Conservation (phyloP, 2,797 vertebrate species). For the Eutrigla gurnardus region DNA sequence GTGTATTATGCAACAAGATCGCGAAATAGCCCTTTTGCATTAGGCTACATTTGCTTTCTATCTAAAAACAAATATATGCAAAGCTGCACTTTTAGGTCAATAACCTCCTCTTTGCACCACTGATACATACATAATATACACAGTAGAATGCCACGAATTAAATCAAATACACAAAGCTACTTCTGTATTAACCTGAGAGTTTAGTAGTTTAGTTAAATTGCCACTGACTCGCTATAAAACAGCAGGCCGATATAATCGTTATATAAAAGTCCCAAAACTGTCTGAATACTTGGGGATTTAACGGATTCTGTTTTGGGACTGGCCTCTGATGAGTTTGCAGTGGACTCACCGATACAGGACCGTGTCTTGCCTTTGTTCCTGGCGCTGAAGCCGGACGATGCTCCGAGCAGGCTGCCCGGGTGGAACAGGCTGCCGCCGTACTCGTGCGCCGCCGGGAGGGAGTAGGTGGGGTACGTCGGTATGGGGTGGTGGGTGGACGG, state of each 20-base stretch:
- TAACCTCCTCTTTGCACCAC: background rate
- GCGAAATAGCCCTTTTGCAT: background rate
- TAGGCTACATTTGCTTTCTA: too few species aligned
- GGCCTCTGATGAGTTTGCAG: background rate
- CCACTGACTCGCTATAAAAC: background rate
- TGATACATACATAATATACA: background rate
- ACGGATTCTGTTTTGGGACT: background rate
- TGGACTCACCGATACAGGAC: conserved; percentile 92
- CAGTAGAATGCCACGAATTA: background rate
- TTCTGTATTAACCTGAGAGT: background rate
- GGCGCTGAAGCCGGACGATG: conserved; percentile 86
- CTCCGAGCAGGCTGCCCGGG: conserved; percentile 89
- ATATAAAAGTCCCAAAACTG: conserved; percentile 6
- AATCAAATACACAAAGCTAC: background rate
- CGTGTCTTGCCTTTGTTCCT: conserved; percentile 93
- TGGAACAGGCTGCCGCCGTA: conserved; percentile 92
- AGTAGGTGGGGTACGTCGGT: conserved; percentile 91
- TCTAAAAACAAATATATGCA: background rate
- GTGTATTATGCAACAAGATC: background rate
- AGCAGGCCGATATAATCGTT: conserved; percentile 13
- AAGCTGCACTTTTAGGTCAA: background rate
- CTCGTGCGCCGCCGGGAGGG: conserved; percentile 89
- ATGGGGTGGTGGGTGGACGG: conserved; percentile 91
- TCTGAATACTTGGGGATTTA: background rate
- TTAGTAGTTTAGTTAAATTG: conserved; percentile 8